phyloP scores from a whole-genome alignment of 2,888 invertebrate species.

The Athalia cordata region DNA sequence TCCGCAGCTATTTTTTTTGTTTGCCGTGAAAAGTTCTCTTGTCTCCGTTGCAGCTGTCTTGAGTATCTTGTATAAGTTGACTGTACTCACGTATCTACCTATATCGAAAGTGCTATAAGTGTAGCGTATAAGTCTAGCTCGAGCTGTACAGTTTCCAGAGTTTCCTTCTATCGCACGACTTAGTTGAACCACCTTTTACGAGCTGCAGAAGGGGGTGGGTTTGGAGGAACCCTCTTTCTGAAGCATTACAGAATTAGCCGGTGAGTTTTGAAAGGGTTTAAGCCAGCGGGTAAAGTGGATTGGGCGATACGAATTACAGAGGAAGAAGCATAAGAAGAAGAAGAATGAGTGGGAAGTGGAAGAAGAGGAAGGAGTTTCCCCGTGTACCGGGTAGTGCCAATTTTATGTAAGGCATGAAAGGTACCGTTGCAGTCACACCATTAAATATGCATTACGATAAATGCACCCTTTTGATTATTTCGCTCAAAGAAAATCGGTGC shows the following conservation, averaged over 20 bases:
- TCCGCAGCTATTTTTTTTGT: constrained; percentile 2
- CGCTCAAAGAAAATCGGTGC: constrained; percentile 14
- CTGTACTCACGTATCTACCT: neutral
- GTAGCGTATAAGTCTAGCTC: neutral
- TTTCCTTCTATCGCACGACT: constrained; percentile 67
- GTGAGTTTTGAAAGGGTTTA: constrained; percentile 68
- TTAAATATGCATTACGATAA: neutral
- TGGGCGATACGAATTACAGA: constrained; percentile 51
- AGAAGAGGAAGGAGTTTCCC: neutral
- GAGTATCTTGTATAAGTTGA: too few relatives aligned
- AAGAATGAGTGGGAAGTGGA: neutral
- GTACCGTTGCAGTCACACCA: neutral
- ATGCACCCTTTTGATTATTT: constrained; percentile 9
- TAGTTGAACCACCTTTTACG: constrained; percentile 71
- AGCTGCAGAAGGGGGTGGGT: constrained; percentile 41
- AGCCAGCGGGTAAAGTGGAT: constrained; percentile 67
- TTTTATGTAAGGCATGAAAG: neutral
- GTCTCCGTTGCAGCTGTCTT: neutral
- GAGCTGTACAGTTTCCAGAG: neutral
- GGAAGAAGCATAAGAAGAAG: neutral
- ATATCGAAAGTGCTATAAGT: neutral
- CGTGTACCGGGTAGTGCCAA: neutral
- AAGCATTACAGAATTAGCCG: constrained; percentile 72
- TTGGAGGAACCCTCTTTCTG: constrained; percentile 56
- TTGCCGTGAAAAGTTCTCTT: neutral